These are phyloP conservation scores for Eulithis testata DNA, from an alignment of 2,888 invertebrate genomes.

Conservation along the genomic window DNA sequence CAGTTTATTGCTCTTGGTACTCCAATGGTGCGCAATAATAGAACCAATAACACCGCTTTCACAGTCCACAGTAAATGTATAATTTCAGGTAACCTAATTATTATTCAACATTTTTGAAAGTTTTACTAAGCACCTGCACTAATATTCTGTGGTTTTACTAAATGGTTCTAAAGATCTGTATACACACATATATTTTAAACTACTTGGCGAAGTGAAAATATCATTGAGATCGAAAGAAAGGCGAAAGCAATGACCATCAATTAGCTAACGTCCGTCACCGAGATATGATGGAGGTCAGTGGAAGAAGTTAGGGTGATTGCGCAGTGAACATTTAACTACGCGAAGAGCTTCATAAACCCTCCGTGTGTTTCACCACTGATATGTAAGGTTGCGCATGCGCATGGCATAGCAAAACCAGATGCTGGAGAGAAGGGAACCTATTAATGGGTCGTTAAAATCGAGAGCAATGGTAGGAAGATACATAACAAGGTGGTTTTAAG, in stretches of 20 bases:
- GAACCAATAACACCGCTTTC: neutral
- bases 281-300: too few species aligned
- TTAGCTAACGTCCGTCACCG: too few species aligned
- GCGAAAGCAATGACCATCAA: too few species aligned
- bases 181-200: too few species aligned
- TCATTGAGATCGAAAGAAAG: too few species aligned
- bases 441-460: neutral
- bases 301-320: neutral
- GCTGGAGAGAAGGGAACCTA: neutral
- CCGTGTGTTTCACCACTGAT: neutral
- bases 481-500: neutral
- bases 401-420: neutral
- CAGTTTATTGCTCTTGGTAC: neutral
- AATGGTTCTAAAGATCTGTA: too few species aligned
- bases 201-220: too few species aligned
- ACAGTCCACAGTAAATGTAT: neutral
- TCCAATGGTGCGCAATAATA: neutral
- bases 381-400: neutral
- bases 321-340: constrained; percentile 4
- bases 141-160: too few species aligned
- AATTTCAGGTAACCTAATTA: too few species aligned
- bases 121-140: too few species aligned
- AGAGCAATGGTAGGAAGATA: neutral
- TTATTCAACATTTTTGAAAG: too few species aligned
- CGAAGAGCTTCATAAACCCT: constrained; percentile 2